These are phyloP conservation scores for Ceyx cyanopectus DNA, from an alignment of 2,113 vertebrate species.

Conservation along the genomic window DNA sequence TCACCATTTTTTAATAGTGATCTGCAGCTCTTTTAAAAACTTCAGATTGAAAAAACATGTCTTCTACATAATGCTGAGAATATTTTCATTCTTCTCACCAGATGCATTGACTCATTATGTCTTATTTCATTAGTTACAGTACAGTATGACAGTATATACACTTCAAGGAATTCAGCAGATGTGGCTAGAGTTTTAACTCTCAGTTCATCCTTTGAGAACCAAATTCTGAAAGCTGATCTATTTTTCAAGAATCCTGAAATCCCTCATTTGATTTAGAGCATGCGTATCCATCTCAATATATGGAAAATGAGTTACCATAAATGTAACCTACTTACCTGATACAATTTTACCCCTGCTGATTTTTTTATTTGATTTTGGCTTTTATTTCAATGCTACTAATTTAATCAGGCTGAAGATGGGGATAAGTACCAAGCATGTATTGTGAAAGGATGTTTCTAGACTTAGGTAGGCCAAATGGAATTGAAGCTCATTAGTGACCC, in stretches of 20 bases:
- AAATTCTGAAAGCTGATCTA: not conserved
- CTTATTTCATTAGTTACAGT: not conserved
- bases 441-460: not conserved
- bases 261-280: not conserved
- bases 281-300: not conserved
- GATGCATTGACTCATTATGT: not conserved
- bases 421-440: not conserved
- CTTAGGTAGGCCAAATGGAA: not conserved
- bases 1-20: not conserved
- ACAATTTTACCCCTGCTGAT: accelerated
- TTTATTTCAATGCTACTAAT: not conserved
- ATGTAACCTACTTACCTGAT: not conserved
- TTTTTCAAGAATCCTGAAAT: slow-evolving; percentile 13
- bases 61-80: not conserved
- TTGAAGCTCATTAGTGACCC: not conserved
- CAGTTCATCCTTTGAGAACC: not conserved
- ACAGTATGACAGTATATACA: not conserved
- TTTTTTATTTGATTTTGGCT: not conserved
- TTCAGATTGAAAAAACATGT: not conserved
- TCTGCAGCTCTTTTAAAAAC: not conserved
- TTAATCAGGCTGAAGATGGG: not conserved
- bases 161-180: not conserved
- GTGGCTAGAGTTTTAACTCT: not conserved
- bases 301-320: not conserved
- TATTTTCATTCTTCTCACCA: slow-evolving; percentile 18